Conservation (phyloP, 2,113 vertebrate genomes). For the Felis chaus region DNA sequence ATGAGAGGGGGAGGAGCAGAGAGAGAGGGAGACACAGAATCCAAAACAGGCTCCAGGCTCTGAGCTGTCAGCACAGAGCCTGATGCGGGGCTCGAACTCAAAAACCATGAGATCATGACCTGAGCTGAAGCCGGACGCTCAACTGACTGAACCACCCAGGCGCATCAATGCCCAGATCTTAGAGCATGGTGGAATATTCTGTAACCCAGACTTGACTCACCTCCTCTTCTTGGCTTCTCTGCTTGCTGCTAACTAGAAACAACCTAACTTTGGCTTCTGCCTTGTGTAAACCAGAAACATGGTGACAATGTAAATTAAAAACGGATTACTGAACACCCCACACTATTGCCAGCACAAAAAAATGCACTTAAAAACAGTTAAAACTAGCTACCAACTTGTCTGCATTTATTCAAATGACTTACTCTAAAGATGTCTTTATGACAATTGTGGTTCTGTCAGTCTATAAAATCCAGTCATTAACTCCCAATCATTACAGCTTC, state of each 20-base stretch:
- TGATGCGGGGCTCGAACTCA: too few relatives aligned
- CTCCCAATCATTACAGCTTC: neutral
- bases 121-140: too few relatives aligned
- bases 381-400: neutral
- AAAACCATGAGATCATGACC: too few relatives aligned
- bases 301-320: neutral
- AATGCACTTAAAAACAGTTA: neutral
- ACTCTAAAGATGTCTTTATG: neutral
- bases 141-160: too few relatives aligned
- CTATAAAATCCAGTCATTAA: neutral
- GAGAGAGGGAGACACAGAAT: too few relatives aligned
- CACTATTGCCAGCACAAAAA: neutral
- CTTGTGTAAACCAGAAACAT: neutral
- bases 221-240: neutral
- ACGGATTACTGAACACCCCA: neutral
- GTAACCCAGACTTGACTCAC: neutral
- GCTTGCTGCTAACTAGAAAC: neutral
- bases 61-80: too few relatives aligned
- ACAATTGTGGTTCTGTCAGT: neutral
- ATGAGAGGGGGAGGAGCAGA: too few relatives aligned
- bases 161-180: neutral
- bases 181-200: neutral
- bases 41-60: too few relatives aligned
- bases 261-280: neutral
- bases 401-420: constrained; percentile 19